These are phyloP conservation scores for Lutjanus erythropterus DNA, from an alignment of 2,113 vertebrate species.

Conservation along the genomic window DNA sequence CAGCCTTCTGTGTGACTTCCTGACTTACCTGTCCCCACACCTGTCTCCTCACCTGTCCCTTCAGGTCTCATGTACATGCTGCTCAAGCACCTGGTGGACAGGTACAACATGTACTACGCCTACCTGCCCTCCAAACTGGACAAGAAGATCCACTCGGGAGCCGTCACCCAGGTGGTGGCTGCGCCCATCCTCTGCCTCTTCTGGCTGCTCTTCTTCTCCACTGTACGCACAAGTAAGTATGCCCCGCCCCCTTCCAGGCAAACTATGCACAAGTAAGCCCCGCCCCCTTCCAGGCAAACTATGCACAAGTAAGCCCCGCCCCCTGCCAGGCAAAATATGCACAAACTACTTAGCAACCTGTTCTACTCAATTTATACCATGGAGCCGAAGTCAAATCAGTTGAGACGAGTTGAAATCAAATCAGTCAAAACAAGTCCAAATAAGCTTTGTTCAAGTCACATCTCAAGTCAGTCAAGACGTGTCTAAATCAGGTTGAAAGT, in stretches of 20 bases:
- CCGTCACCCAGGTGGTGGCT: constrained; percentile 97
- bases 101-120: constrained; percentile 99
- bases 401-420: rapidly evolving
- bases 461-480: no score
- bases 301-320: constrained; percentile 85
- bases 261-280: no score
- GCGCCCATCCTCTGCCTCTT: constrained; percentile 97
- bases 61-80: constrained; percentile 98
- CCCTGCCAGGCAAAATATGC: background rate
- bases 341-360: no score
- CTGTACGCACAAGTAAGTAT: constrained; percentile 90
- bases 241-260: background rate
- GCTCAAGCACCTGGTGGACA: constrained; percentile 96
- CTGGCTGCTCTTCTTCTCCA: constrained; percentile 98
- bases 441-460: no score
- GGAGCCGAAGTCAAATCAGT: background rate
- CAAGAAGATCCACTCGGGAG: constrained; percentile 97
- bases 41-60: constrained; percentile 17
- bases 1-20: background rate
- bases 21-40: constrained; percentile 24
- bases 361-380: background rate
- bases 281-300: constrained; percentile 57
- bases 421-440: no score
- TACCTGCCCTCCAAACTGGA: constrained; percentile 98
- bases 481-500: no score